Base-by-base conservation (phyloP, 1,140 invertebrate genomes). In the Drosophila albomicans region DNA sequence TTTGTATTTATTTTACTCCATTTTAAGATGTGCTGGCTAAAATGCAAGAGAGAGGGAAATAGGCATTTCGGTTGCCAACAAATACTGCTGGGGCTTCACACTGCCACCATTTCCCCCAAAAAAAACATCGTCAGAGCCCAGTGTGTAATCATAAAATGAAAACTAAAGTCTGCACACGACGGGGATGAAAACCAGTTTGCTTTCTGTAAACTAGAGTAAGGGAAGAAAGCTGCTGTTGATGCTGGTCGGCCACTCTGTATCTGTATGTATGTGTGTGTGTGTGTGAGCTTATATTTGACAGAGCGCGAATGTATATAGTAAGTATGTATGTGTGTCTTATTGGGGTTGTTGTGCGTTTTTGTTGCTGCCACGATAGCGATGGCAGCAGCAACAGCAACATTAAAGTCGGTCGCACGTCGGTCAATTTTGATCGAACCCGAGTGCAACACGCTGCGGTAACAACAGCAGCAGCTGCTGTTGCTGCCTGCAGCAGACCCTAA, bases 101-200 rank as follows among this genome's bases (percentile, higher is more conserved):
- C 45, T 25, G 2, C 25, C 10, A 32, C 5, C 41, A 54, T 66
- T 72, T 52, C 65, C 67, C 49, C 49, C 43, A 25, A 38, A 28
- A 52, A 25, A 20, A 30, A 54, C 52, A 15, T 38, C 35, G 35
- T 38, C 65, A 38, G 20, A 25, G 20, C 20, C 20, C 20, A 25
- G 20, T 25, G 57, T 69, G 49, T 56, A 25, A 70, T 87, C 82
- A 88, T 78, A 48, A 87, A 84, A 87, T 88, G 78, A 79, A 88
- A 88, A 82, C 77, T 79, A 82, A 88, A 82, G 78, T 84, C 80
- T 63, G 75, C 56, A 74, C 78, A 56, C 79, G 75, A 88, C 82
- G 59, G 82, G 84, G 82, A 87, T 87, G 82, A 87, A 87, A 87
- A 88, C 68, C 67, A 65, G 73, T 75, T 88, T 86, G 62, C 41